Percentiles rank a stretch among this genome's conserved stretches.
Conservation (phyloP, 2,113 vertebrate species). For the Phodopus roborovskii region DNA sequence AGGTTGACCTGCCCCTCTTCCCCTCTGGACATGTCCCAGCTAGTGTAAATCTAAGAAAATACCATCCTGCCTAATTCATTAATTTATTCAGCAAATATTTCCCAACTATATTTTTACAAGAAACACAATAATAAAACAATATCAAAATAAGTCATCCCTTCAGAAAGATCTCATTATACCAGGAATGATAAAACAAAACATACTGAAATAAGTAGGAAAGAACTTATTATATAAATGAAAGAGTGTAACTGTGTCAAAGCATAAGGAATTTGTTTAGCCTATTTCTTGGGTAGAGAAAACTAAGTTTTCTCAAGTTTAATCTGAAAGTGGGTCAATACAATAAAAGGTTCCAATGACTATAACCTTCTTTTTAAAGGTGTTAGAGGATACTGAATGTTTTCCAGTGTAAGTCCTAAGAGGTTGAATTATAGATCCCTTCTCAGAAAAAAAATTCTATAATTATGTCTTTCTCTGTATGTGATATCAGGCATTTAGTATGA, state of each 20-base stretch:
- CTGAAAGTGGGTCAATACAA: slow-evolving; percentile 59
- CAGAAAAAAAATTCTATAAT: slow-evolving; percentile 36
- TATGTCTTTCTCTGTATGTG: slow-evolving; percentile 55
- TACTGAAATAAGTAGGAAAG: not conserved
- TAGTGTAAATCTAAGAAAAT: not conserved
- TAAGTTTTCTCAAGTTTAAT: slow-evolving; percentile 60
- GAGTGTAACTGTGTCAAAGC: slow-evolving; percentile 10
- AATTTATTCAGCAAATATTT: slow-evolving; percentile 30
- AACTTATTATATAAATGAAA: slow-evolving; percentile 34
- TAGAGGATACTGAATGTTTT: slow-evolving; percentile 42
- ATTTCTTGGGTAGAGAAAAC: slow-evolving; percentile 55
- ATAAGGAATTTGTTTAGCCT: slow-evolving; percentile 21
- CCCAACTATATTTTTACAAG: not conserved
- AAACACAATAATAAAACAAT: not conserved
- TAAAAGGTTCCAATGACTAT: slow-evolving; percentile 50
- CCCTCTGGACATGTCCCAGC: not conserved
- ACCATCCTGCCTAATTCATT: not conserved
- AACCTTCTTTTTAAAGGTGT: slow-evolving; percentile 54
- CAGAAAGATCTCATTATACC: not conserved
- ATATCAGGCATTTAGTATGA: not conserved
- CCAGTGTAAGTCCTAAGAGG: slow-evolving; percentile 48
- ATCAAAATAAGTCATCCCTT: not conserved
- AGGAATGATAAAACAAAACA: slow-evolving; percentile 24
- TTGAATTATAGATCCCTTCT: slow-evolving; percentile 48
- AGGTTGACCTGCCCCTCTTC: not conserved